Evolutionary conservation across 2,797 vertebrate genomes (phyloP).

Genomic region (Chromis chromis): DNA sequence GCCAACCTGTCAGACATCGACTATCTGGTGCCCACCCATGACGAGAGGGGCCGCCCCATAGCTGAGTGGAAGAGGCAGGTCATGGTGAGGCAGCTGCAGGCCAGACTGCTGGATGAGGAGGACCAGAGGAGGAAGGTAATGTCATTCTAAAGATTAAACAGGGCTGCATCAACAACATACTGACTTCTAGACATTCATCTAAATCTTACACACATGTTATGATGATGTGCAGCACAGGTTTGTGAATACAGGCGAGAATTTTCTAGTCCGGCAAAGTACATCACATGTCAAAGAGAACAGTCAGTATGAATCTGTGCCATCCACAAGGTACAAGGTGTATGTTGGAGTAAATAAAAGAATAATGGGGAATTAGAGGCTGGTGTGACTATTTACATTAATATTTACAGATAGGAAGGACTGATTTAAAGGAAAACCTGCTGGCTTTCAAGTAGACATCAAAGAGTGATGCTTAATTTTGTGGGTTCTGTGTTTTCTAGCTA

Average conservation of each 20-base stretch:
- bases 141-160: not conserved
- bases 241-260: no score
- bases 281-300: not conserved
- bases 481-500: no score
- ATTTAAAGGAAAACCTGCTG: not conserved
- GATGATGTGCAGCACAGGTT: no score
- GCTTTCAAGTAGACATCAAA: not conserved
- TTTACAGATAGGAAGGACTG: not conserved
- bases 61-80: constrained; percentile 98
- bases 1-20: constrained; percentile 89
- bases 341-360: not conserved
- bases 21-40: constrained; percentile 93
- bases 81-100: constrained; percentile 93
- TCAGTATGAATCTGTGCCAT: not conserved
- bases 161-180: no score
- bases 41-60: constrained; percentile 89
- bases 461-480: no score
- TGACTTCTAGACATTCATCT: no score
- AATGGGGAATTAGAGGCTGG: not conserved
- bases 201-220: no score
- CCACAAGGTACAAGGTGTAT: not conserved
- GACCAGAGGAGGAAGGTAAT: constrained; percentile 85
- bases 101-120: constrained; percentile 86
- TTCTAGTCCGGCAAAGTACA: no score
- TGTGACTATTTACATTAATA: not conserved